Percentiles rank a stretch among this genome's conserved stretches.
phyloP scores from a whole-genome alignment of 2,797 vertebrate species.

The Gadopsis bispinosus region DNA sequence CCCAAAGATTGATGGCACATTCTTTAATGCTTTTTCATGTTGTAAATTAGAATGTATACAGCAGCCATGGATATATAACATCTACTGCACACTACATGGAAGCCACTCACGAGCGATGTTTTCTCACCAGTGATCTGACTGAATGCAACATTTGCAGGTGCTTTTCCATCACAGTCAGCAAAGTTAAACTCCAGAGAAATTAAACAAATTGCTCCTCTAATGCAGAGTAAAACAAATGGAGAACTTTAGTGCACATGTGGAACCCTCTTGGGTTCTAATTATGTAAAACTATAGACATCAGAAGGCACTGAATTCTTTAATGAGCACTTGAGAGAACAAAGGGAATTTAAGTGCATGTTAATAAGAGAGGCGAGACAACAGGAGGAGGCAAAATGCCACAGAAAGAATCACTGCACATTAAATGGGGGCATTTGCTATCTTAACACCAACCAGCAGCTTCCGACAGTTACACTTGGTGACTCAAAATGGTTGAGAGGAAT shows the following conservation, averaged over 20 bases:
- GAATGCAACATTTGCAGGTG: slow-evolving; percentile 80
- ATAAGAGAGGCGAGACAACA: slow-evolving; percentile 85
- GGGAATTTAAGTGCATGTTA: slow-evolving; percentile 89
- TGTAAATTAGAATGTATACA: slow-evolving; percentile 3
- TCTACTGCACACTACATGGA: slow-evolving; percentile 6
- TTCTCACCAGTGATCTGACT: slow-evolving; percentile 71
- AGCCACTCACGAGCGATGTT: slow-evolving; percentile 38
- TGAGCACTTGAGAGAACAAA: slow-evolving; percentile 89
- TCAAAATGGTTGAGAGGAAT: slow-evolving; percentile 53
- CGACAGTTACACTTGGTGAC: slow-evolving; percentile 43
- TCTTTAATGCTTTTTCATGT: neutral
- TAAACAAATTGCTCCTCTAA: slow-evolving; percentile 89
- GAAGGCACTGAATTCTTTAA: slow-evolving; percentile 88
- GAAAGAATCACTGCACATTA: slow-evolving; percentile 76
- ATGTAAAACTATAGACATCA: slow-evolving; percentile 89
- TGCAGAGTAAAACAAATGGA: slow-evolving; percentile 88
- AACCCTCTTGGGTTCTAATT: slow-evolving; percentile 89
- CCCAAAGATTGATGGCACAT: neutral
- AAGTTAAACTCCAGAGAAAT: slow-evolving; percentile 90
- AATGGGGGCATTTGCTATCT: slow-evolving; percentile 72
- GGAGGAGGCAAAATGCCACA: slow-evolving; percentile 83
- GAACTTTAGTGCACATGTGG: slow-evolving; percentile 85
- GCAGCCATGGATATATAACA: slow-evolving; percentile 15
- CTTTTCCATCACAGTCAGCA: slow-evolving; percentile 86
- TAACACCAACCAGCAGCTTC: slow-evolving; percentile 63